Evolutionary conservation across 1,140 invertebrate species (phyloP).

Genomic region (Holotrichia oblita): DNA sequence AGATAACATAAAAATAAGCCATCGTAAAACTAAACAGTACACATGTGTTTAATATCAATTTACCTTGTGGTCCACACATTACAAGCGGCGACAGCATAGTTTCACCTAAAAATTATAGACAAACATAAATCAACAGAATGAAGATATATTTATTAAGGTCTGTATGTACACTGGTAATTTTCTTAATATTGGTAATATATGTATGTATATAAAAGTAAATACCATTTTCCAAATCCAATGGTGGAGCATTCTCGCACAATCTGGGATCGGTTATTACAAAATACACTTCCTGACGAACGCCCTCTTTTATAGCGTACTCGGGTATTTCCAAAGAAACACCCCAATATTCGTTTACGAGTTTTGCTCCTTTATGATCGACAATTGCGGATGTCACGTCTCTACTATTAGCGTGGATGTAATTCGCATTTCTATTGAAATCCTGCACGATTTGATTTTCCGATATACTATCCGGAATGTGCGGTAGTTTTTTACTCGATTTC

Average conservation of each 20-base stretch:
- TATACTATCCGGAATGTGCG: conserved; percentile 23
- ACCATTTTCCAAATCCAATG: conserved; percentile 90
- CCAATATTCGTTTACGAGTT: conserved; percentile 85
- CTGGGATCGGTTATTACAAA: conserved; percentile 88
- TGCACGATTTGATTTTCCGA: conserved; percentile 32
- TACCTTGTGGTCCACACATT: conserved; percentile 91
- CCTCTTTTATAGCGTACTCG: conserved; percentile 82
- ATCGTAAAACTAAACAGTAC: no score
- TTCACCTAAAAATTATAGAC: conserved; percentile 75
- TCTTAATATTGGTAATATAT: conserved; percentile 39
- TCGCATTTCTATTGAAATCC: conserved; percentile 34
- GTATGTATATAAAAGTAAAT: conserved; percentile 54
- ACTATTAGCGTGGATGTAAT: conserved; percentile 46
- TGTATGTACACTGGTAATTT: conserved; percentile 58
- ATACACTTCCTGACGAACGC: conserved; percentile 90
- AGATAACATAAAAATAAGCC: no score
- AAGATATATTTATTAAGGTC: conserved; percentile 18
- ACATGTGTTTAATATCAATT: neutral
- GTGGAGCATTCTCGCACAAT: conserved; percentile 77
- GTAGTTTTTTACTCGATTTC: conserved; percentile 51
- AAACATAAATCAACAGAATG: conserved; percentile 40
- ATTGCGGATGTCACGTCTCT: conserved; percentile 70
- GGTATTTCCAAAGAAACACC: conserved; percentile 91
- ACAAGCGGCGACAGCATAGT: conserved; percentile 91
- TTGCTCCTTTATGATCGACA: conserved; percentile 82